Base-by-base conservation (phyloP, 2,888 invertebrate genomes). In the Tuberolachnus salignus region DNA sequence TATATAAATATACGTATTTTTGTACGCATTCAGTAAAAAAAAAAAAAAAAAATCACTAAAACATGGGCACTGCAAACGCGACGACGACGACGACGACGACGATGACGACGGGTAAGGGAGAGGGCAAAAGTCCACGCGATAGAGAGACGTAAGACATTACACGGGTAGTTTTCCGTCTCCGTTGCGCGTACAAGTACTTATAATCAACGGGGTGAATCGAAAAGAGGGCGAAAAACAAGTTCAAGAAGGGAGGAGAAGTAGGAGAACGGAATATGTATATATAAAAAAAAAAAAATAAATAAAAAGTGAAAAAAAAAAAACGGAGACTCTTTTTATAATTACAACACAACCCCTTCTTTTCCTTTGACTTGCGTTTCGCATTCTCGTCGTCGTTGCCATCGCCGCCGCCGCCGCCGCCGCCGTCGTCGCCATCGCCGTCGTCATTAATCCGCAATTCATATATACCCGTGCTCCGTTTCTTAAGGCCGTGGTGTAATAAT, bases 271-370 rank as follows among this genome's bases (percentile, higher is more conserved):
- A 59, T 73, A n/a, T n/a, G n/a, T n/a, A n/a, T n/a, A n/a, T 44
- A 34, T 14, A 34, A 53, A 53, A 23, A 49, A 49, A 46, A 59
- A 46, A 61, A 72, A 72, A 51, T 3, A 44, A 46, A 44, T 3
- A 44, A 46, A 44, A 19, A 74, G 49, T 16, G 59, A 64, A 75
- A 66, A 75, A 55, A 57, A 75, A 66, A 75, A 55, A 57, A 21
- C 49, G 42, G 19, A 78, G 78, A 67, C 78, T 78, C 69, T 78
- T 78, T 78, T 78, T 78, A 78, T 78, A 78, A 78, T 78, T 78
- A 78, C 78, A 78, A 67, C 78, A 69, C 78, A 78, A 78, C 78
- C 78, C 78, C 78, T 78, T 78, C 78, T 78, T 75, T 74, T 78
- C 78, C 78, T 78, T 78, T 78, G 78, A 78, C 67, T 78, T 51